Base-by-base conservation (phyloP, 1,140 invertebrate species). In the Wiebesia pumilae region DNA sequence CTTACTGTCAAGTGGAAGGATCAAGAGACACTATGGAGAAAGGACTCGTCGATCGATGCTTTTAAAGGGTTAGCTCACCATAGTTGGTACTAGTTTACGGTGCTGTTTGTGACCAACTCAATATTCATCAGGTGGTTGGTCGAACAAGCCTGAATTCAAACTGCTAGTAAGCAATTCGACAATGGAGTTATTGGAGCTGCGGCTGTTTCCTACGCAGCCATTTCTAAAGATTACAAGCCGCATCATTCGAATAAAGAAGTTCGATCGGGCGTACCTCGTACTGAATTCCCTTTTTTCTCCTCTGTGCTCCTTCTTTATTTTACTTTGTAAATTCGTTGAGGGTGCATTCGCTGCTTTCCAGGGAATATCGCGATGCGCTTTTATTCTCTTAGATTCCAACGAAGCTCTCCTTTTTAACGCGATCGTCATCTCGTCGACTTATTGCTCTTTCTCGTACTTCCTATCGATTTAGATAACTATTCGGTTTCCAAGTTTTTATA, bases 81-180 rank as follows among this genome's bases (percentile, higher is more conserved):
- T 27, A 27, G 58, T 24, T 24, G 27, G 27, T 24, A 4, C 21
- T 7, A 4, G 58, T 24, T 62, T 1, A 4, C 58, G 4, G 58
- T 62, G 0, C 21, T 27, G 3, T 3, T 6, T 27, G 9, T 35
- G 65, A 27, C 67, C 43, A 38, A 54, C 73, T 58, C 81, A 58
- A 73, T 83, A 83, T 73, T 83, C 71, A 73, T 43, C 81, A 35
- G 62, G 81, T 47, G 69, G 69, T 83, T 73, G 58, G 81, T 83
- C 69, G 71, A 51, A 43, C 21, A 73, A n/a, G n/a, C 40, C 30
- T n/a, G 27, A n/a, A 14, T 40, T 38, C 30, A 43, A 83, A 38
- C 19, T 3, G 12, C 2, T 21, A 58, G 10, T 1, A 27, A 62
- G 58, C 58, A 14, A 27, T 24, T 40, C 71, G 71, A 83, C 69